Base-by-base conservation (phyloP, 1,140 invertebrate species). In the Orchesella cincta region DNA sequence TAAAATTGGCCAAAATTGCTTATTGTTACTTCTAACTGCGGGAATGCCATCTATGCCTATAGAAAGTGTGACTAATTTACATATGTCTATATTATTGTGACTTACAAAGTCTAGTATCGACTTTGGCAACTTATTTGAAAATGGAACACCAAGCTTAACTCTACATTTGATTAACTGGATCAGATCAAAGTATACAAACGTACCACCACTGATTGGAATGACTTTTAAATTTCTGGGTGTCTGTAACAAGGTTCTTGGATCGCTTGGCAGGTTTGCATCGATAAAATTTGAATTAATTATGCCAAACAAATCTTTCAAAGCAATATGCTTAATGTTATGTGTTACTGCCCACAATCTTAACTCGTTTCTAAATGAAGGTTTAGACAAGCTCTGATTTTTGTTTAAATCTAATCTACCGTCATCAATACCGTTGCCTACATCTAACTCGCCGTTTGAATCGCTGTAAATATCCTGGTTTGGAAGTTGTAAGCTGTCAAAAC, bases 1-100 rank as follows among this genome's bases (percentile, higher is more conserved):
- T 71, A 74, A 54, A 33, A 77, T 74, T 67, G 78, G 75, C 78
- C 78, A 79, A 64, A 79, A 75, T 31, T 77, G 28, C 1, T 29
- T 1, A 34, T 36, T 70, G n/a, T 34, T 70, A 54, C 78, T 79
- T 79, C 70, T 77, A 57, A 33, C 33, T 0, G 77, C 28, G n/a
- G 76, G 39, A 8, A 46, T 12, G 20, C 39, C 39, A 46, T 46
- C 39, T 46, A 46, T 20, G 8, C 39, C 39, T 46, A 46, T 46
- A 12, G 39, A 46, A 12, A 46, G 8, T 12, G 20, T 12, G 8
- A 46, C 8, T 8, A 20, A 12, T 46, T 46, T 46, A 20, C 39
- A 8, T 75, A 46, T 78, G 64, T 34, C 71, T 51, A 46, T 71
- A 39, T 46, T 62, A 67, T 78, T 75, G 12, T 76, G 78, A n/a